phyloP scores from a whole-genome alignment of 2,113 vertebrate species.

The Vimba vimba region DNA sequence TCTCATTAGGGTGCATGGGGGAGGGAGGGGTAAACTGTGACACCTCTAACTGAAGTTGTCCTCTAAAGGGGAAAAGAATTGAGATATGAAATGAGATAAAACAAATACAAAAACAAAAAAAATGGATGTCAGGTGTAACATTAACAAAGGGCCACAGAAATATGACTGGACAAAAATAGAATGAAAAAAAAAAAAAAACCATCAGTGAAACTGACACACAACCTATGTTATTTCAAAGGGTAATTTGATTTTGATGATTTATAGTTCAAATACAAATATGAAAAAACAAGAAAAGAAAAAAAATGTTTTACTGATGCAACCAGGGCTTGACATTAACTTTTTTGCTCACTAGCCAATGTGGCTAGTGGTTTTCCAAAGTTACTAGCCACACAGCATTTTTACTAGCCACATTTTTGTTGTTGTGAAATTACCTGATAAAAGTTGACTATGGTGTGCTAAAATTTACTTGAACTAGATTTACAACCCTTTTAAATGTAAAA shows the following conservation, averaged over 20 bases:
- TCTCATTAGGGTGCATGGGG: neutral
- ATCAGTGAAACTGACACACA: neutral
- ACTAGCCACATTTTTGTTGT: no score
- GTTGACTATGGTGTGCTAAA: no score
- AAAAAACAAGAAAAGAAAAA: neutral
- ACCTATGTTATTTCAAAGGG: neutral
- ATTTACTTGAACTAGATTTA: no score
- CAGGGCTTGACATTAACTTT: no score
- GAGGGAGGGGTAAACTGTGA: neutral
- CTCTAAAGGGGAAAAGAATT: neutral
- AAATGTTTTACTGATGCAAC: no score
- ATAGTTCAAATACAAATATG: neutral
- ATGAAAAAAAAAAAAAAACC: neutral
- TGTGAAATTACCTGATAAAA: no score
- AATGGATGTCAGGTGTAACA: neutral
- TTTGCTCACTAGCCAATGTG: no score
- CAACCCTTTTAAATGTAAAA: no score
- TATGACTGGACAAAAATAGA: neutral
- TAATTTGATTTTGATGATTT: neutral
- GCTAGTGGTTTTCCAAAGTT: no score
- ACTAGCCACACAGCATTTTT: no score
- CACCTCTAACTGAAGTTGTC: neutral
- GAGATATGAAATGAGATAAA: neutral
- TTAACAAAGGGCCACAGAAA: neutral
- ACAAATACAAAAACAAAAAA: neutral